Evolutionary conservation across 2,888 invertebrate genomes (phyloP).

Genomic region (Drosophila antonietae): DNA sequence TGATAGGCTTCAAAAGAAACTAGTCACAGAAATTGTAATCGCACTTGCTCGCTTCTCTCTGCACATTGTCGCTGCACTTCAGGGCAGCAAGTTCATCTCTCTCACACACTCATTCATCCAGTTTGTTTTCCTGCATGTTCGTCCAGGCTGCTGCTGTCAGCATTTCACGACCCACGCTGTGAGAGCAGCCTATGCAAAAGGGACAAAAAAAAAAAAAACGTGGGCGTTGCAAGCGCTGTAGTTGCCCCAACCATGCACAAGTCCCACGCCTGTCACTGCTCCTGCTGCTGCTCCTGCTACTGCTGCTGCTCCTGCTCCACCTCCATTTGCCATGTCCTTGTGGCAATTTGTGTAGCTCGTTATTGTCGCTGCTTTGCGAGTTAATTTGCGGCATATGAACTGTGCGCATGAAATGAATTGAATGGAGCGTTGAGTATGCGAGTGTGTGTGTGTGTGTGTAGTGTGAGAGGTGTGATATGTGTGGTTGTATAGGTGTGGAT

Average conservation of each 20-base stretch:
- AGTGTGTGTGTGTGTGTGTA: constrained; percentile 8
- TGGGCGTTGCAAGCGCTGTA: constrained; percentile 24
- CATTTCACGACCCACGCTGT: constrained; percentile 50
- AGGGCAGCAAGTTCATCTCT: constrained; percentile 7
- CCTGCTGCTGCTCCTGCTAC: not conserved
- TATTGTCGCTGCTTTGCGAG: constrained; percentile 65
- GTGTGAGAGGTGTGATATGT: constrained; percentile 39
- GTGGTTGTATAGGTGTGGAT: constrained; percentile 16
- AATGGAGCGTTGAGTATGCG: constrained; percentile 30
- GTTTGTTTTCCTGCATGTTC: constrained; percentile 4
- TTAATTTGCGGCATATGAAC: constrained; percentile 80
- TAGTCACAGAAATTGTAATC: too few relatives aligned
- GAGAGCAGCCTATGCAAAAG: constrained; percentile 3
- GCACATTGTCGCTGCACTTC: not conserved
- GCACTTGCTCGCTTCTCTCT: not conserved
- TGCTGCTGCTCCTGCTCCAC: not conserved
- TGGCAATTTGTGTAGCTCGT: constrained; percentile 46
- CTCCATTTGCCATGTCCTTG: constrained; percentile 33
- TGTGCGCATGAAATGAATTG: constrained; percentile 59
- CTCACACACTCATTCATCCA: constrained; percentile 2
- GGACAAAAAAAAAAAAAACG: not conserved
- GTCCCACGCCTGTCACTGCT: constrained; percentile 8
- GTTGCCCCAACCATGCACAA: constrained; percentile 6
- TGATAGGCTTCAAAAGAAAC: too few relatives aligned
- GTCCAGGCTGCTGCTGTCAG: constrained; percentile 21